phyloP scores from a whole-genome alignment of 2,113 vertebrate genomes.

The Chroicocephalus ridibundus region DNA sequence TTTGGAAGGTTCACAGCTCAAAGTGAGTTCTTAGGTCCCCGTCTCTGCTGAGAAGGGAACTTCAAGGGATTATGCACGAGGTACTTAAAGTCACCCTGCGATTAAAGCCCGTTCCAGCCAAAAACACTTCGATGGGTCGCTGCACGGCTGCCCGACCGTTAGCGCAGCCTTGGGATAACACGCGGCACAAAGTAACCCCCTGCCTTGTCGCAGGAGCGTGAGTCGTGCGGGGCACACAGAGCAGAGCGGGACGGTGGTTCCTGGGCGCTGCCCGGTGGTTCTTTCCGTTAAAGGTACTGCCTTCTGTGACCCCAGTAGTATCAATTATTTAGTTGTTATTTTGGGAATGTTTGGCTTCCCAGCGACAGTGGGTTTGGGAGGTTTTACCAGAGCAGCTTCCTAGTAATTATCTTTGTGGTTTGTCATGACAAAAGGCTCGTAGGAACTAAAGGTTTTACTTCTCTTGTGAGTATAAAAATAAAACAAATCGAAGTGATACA shows the following conservation, averaged over 20 bases:
- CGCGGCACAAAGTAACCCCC: background rate
- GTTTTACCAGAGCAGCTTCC: constrained; percentile 9
- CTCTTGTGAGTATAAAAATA: constrained; percentile 30
- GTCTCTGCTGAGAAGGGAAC: background rate
- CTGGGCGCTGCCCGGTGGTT: background rate
- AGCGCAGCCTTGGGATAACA: background rate
- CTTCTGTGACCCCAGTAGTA: background rate
- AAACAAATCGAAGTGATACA: background rate
- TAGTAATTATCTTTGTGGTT: constrained; percentile 49
- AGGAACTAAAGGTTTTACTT: constrained; percentile 46
- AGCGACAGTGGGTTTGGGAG: background rate
- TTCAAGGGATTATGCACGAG: background rate
- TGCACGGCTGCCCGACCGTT: background rate
- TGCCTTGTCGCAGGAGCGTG: background rate
- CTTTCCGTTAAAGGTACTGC: background rate
- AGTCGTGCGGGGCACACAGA: background rate
- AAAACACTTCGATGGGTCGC: background rate
- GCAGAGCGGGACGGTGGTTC: background rate
- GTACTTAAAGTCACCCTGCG: background rate
- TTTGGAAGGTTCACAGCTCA: background rate
- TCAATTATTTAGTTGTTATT: constrained; percentile 15
- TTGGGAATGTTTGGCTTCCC: constrained; percentile 26
- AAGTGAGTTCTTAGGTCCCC: background rate
- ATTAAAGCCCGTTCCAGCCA: background rate
- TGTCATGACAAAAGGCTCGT: constrained; percentile 38